Percentiles rank a stretch among this genome's conserved stretches.
These are phyloP conservation scores for Tetragonisca angustula DNA, from an alignment of 2,888 invertebrate genomes.

Conservation along the genomic window DNA sequence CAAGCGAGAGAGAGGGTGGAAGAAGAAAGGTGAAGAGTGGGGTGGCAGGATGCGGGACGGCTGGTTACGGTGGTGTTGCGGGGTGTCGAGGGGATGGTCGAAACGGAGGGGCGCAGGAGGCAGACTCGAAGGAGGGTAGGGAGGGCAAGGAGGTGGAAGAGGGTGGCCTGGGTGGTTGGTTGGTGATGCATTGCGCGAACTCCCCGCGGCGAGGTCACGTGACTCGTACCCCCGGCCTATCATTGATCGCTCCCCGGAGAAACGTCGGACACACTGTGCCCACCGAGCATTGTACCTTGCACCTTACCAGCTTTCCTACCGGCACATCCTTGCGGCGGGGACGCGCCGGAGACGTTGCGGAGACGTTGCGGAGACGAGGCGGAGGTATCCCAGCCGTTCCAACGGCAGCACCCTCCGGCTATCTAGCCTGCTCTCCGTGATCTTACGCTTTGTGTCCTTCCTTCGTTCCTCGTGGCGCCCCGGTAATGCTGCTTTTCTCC, in stretches of 20 bases:
- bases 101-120: constrained; percentile 58
- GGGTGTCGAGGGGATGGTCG: constrained; percentile 73
- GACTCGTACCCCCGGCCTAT: constrained; percentile 81
- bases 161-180: constrained; percentile 77
- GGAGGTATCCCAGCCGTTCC: constrained; percentile 37
- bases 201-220: constrained; percentile 82
- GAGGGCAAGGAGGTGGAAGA: constrained; percentile 45
- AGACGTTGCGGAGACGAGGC: constrained; percentile 19
- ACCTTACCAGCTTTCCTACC: constrained; percentile 69
- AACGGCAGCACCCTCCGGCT: constrained; percentile 34
- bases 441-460: constrained; percentile 56
- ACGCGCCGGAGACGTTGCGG: constrained; percentile 17
- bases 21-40: constrained; percentile 70
- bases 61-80: constrained; percentile 77
- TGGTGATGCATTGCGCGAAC: constrained; percentile 83
- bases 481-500: constrained; percentile 5
- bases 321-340: constrained; percentile 54
- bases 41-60: constrained; percentile 71
- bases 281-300: constrained; percentile 74
- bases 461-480: not conserved
- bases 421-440: constrained; percentile 32
- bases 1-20: constrained; percentile 19
- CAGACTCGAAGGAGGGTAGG: constrained; percentile 34
- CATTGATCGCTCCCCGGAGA: constrained; percentile 83
- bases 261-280: constrained; percentile 80